Base-by-base conservation (phyloP, 2,113 vertebrate species). In the Polypterus bichir region DNA sequence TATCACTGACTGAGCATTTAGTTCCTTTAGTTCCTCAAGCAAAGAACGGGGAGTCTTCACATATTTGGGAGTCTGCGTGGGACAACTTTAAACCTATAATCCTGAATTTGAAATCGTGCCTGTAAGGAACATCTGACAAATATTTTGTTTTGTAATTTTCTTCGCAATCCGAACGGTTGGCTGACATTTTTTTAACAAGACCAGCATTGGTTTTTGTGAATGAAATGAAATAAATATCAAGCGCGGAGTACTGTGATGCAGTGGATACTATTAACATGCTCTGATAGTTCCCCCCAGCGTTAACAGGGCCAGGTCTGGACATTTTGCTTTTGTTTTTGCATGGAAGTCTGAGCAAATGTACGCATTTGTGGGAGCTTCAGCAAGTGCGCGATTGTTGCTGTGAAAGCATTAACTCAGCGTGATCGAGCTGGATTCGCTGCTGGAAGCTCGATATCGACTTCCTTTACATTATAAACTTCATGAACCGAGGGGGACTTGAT, bases 1-100 rank as follows among this genome's bases (percentile, higher is more conserved):
- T 71, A 46, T 72, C 49, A 53, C 64, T 46, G 65, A 64, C 63
- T 47, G 59, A 66, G 72, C 78, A 71, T 65, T 78, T 59, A 62
- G 69, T 48, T 61, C 45, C 63, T 62, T 59, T 11, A 47, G 27
- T 44, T 49, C 54, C n/a, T 53, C 57, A 11, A 46, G 63, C 57
- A 62, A 59, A 56, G 62, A 59, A 73, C 27, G 27, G 27, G 27
- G 27, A 27, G 27, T 27, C 27, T 27, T 27, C 27, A 27, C 27
- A 27, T 27, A 27, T 27, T 27, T 27, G 27, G 27, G 27, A 27
- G 27, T 27, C 27, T 27, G 27, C 27, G 27, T 2, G 27, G 27
- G 27, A 27, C 27, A 27, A 27, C 27, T 27, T 27, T 27, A 27
- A 27, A 27, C 27, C 27, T 27, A 27, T 27, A 27, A 27, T 27